Evolutionary conservation across 2,797 vertebrate species (phyloP), one percentile per base, ranked within the genome.

Genomic region (Myotis pilosus): DNA sequence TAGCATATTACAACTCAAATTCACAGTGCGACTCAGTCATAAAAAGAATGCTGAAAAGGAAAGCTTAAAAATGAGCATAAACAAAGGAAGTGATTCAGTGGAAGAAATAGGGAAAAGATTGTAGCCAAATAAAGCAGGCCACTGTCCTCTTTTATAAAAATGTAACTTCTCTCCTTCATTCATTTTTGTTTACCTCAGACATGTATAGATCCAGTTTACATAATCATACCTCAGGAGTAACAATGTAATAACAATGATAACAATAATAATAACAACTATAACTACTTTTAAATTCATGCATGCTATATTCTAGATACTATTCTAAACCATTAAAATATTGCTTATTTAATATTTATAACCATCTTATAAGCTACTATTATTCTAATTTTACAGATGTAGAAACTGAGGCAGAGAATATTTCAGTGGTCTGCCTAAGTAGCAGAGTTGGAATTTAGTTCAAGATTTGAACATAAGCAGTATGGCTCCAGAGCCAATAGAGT

Each of bases 21-120:
- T 94, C 95, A 25, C 86, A 97, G 23, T 30, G 74, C 95, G 91
- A 95, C 53, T 96, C 92, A 96, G 16, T 96, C 87, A 78, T 64
- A 8, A 83, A 90, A 92, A 44, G 84, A 95, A 95, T 96, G 2
- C 6, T 83, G 83, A 89, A 83, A 89, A 41, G 0, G 16, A 79
- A 72, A 41, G 8, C 51, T 89, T 80, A 87, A 92, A 86, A 96
- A 75, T 85, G 64, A 90, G 33, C 90, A 97, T 96, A 94, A 96
- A 95, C 62, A 81, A 30, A 84, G 30, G 41, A 30, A 88, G 30
- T 89, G 33, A 93, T 75, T 93, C 23, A 93, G 66, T 86, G 17
- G 53, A 91, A 85, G 8, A 33, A 62, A 81, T 17, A 79, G 44
- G 30, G 20, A 87, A 89, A 88, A 86, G 10, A 49, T 2, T 75